phyloP scores from a whole-genome alignment of 2,888 invertebrate genomes.

The Nomada lathburiana region DNA sequence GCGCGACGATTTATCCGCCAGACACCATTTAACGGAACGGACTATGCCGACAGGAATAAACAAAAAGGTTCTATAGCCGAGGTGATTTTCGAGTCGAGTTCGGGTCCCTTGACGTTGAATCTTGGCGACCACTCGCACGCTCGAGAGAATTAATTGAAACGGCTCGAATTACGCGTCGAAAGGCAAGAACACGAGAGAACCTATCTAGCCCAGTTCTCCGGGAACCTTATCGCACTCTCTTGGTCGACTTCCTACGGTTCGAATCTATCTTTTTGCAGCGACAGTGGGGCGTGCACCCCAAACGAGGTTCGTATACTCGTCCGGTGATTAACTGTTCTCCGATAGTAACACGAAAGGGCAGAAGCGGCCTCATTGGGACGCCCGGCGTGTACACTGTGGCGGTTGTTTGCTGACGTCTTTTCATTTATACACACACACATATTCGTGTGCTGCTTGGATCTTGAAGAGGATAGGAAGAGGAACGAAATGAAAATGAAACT shows the following conservation, averaged over 20 bases:
- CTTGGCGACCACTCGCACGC: constrained; percentile 17
- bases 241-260: constrained; percentile 46
- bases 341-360: constrained; percentile 23
- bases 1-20: constrained; percentile 57
- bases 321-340: constrained; percentile 61
- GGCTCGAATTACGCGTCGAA: constrained; percentile 18
- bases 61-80: not conserved
- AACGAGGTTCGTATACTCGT: constrained; percentile 52
- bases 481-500: no score
- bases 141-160: constrained; percentile 6
- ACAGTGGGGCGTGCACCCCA: constrained; percentile 39
- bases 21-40: not conserved
- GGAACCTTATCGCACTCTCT: not conserved
- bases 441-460: constrained; percentile 44
- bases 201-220: not conserved
- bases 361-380: not conserved
- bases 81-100: constrained; percentile 1
- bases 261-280: constrained; percentile 33
- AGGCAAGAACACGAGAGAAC: not conserved
- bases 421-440: constrained; percentile 33
- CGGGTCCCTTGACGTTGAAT: constrained; percentile 10
- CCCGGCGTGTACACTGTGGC: constrained; percentile 1
- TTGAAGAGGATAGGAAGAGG: constrained; percentile 49
- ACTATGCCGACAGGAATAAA: not conserved
- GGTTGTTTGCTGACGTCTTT: constrained; percentile 32